Conservation (phyloP, 2,888 invertebrate genomes). For the Scotopteryx bipunctaria region DNA sequence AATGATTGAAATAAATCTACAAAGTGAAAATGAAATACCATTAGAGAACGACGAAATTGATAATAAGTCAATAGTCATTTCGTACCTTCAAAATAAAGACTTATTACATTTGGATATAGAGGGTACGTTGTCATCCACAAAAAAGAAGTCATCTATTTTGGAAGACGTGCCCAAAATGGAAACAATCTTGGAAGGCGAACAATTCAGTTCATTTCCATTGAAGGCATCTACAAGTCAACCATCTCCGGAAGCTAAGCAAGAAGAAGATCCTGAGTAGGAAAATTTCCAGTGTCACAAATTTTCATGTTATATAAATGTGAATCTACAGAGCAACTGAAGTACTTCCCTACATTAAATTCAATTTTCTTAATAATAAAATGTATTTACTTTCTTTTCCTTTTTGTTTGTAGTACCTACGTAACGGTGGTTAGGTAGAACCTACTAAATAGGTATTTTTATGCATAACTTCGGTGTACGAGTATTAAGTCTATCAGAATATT, state of each 20-base stretch:
- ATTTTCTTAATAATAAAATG: too few relatives aligned
- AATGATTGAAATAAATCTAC: conserved; percentile 57
- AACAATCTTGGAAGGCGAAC: conserved; percentile 60
- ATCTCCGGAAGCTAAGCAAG: conserved; percentile 17
- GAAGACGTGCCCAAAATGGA: conserved; percentile 63
- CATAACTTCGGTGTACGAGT: background rate
- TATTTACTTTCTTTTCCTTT: too few relatives aligned
- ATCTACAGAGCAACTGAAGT: background rate
- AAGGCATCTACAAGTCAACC: conserved; percentile 32
- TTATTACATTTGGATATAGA: conserved; percentile 43
- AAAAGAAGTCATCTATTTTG: conserved; percentile 56
- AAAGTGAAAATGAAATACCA: conserved; percentile 54
- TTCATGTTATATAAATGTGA: background rate
- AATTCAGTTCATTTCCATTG: conserved; percentile 42
- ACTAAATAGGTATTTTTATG: too few relatives aligned
- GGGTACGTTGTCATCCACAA: conserved; percentile 44
- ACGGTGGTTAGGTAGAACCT: too few relatives aligned
- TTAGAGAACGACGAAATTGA: conserved; percentile 45
- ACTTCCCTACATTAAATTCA: conserved; percentile 9
- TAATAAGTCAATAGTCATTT: conserved; percentile 55
- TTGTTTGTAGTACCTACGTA: too few relatives aligned
- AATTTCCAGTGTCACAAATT: conserved; percentile 13
- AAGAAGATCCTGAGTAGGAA: conserved; percentile 30
- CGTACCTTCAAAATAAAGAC: conserved; percentile 57
- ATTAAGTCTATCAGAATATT: too few relatives aligned